Evolutionary conservation across 2,888 invertebrate species (phyloP).

Genomic region (Cynaeus angustus): DNA sequence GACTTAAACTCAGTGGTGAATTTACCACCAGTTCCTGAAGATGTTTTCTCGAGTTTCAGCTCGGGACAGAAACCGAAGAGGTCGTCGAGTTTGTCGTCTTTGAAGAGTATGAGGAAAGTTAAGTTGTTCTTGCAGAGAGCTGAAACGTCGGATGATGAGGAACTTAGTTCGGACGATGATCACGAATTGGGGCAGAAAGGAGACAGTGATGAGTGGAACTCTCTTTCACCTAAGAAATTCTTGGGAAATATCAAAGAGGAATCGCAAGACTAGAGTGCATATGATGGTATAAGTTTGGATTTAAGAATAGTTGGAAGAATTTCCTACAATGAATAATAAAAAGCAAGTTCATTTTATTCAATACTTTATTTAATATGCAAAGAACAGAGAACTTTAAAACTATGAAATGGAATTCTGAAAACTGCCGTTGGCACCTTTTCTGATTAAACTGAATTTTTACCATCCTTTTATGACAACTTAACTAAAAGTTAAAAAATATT

Average conservation of each 20-base stretch:
- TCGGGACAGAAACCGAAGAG: conserved; percentile 66
- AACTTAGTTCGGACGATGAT: conserved; percentile 68
- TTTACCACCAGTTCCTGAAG: conserved; percentile 72
- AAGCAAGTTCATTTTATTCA: no score
- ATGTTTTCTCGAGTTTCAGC: conserved; percentile 70
- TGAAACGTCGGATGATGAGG: conserved; percentile 70
- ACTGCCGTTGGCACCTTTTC: no score
- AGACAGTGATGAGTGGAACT: conserved; percentile 62
- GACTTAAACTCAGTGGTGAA: conserved; percentile 70
- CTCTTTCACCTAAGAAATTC: conserved; percentile 61
- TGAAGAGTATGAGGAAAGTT: conserved; percentile 71
- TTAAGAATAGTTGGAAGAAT: no score
- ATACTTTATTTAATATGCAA: no score
- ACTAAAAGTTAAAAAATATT: no score
- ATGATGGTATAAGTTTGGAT: no score
- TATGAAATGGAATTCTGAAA: no score
- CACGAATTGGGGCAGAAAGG: conserved; percentile 62
- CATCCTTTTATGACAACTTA: no score
- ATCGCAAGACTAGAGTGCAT: conserved; percentile 56
- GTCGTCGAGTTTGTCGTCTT: conserved; percentile 71
- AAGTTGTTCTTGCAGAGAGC: conserved; percentile 71
- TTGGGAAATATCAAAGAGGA: conserved; percentile 70
- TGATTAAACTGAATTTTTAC: no score
- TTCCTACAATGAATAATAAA: no score
- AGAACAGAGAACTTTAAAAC: no score